Conservation (phyloP, 2,888 invertebrate species). For the Galeruca laticollis region DNA sequence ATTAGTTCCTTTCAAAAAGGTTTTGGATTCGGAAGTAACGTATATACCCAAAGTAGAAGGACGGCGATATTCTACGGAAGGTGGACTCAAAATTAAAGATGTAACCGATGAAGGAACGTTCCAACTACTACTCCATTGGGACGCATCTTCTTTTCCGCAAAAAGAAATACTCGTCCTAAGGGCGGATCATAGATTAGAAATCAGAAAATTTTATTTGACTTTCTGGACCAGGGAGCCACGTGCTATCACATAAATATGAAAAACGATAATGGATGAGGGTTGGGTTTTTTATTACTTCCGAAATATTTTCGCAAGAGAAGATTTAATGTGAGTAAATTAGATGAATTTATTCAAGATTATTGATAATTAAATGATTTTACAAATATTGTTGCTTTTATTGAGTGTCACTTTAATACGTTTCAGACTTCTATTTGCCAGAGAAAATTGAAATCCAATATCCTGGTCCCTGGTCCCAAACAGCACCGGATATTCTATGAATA, state of each 20-base stretch:
- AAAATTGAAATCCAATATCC: too few species aligned
- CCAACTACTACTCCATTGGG: slow-evolving; percentile 50
- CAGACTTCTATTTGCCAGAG: too few species aligned
- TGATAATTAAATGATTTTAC: too few species aligned
- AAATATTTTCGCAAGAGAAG: neutral
- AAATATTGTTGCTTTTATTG: too few species aligned
- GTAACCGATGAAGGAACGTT: slow-evolving; percentile 42
- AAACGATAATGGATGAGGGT: neutral
- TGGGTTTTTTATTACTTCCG: neutral
- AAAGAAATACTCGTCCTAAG: slow-evolving; percentile 36
- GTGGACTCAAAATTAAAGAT: slow-evolving; percentile 34
- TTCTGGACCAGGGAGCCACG: slow-evolving; percentile 38
- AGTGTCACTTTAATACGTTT: too few species aligned
- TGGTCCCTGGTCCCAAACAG: too few species aligned
- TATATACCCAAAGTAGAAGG: slow-evolving; percentile 26
- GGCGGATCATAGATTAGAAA: slow-evolving; percentile 45
- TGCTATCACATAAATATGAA: neutral
- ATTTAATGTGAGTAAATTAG: too few species aligned
- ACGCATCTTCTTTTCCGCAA: slow-evolving; percentile 26
- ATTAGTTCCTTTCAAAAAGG: slow-evolving; percentile 30
- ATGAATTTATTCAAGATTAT: too few species aligned
- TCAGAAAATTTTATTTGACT: slow-evolving; percentile 43
- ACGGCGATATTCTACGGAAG: slow-evolving; percentile 9
- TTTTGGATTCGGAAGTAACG: slow-evolving; percentile 33
- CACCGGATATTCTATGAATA: too few species aligned